Base-by-base conservation (phyloP, 2,888 invertebrate species). In the Callinectes sapidus region DNA sequence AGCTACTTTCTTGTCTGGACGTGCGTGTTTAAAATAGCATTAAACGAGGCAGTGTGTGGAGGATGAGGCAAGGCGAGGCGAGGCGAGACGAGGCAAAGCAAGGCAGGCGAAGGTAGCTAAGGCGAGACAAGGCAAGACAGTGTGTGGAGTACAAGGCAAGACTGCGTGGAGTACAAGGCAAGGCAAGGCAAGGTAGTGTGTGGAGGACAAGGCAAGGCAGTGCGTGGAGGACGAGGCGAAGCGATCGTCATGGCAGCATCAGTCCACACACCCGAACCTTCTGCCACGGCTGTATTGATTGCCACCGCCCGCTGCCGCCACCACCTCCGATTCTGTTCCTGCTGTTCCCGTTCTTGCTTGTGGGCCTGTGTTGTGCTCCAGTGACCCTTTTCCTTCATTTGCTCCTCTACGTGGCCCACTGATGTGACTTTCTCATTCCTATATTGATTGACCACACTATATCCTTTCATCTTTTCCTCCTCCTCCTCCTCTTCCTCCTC, bases 231-330 rank as follows among this genome's bases (percentile, higher is more conserved):
- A 28, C n/a, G 71, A 71, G 71, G 71, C 61, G 71, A 71, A 28
- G 28, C 81, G 35, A 35, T 35, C 81, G 35, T 81, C 81, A 81
- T 35, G 81, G 35, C 81, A 81, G 81, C 81, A 81, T 35, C 81
- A 81, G 35, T 16, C 81, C 16, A 23, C 16, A 16, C 61, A 23
- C 61, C 81, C 81, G 81, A 81, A 81, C 35, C 35, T 35, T 81
- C 81, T 35, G 81, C 81, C 81, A 81, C 81, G 18, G 81, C 81
- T 32, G 81, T 81, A 81, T 81, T 81, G 81, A 81, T 81, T 81
- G 81, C 81, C 81, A 18, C 32, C 81, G 81, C 81, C 81, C 35
- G 16, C 81, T 35, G 48, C 81, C 14, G 13, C 81, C 81, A 6
- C 61, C 23, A 23, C 61, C 61, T 5, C 61, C 61, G 23, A 61